A percentile compares a stretch with the other conserved stretches of the same genome.
phyloP scores from a whole-genome alignment of 2,797 vertebrate genomes.

The Chromis chromis region DNA sequence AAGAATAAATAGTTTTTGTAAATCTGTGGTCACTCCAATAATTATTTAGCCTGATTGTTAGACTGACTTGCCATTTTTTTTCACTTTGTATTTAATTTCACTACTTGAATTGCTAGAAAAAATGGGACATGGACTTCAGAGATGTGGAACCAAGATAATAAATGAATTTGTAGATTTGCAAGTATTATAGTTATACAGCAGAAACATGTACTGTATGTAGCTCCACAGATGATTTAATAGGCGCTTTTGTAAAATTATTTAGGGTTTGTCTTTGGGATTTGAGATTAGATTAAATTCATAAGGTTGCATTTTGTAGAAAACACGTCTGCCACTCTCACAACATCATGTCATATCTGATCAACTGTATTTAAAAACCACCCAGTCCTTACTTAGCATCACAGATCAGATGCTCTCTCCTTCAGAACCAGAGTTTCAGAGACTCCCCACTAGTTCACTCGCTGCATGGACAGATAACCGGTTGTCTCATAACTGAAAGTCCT shows the following conservation, averaged over 20 bases:
- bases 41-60: background rate
- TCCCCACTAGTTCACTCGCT: background rate
- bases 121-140: background rate
- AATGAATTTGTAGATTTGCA: background rate
- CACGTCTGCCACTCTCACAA: background rate
- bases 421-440: background rate
- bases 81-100: background rate
- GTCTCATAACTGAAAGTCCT: conserved; percentile 12
- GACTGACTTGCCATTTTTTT: background rate
- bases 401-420: background rate
- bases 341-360: no score
- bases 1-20: background rate
- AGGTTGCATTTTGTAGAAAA: background rate
- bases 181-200: no score
- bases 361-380: no score
- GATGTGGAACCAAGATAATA: background rate
- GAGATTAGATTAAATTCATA: background rate
- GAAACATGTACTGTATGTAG: background rate
- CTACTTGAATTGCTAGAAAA: background rate
- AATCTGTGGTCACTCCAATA: background rate
- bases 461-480: background rate
- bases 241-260: no score
- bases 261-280: no score
- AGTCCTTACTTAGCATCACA: no score
- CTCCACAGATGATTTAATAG: background rate